A percentile compares a stretch with the other conserved stretches of the same genome.
These are phyloP conservation scores for Climacteris rufus DNA, from an alignment of 2,113 vertebrate species.

Conservation along the genomic window DNA sequence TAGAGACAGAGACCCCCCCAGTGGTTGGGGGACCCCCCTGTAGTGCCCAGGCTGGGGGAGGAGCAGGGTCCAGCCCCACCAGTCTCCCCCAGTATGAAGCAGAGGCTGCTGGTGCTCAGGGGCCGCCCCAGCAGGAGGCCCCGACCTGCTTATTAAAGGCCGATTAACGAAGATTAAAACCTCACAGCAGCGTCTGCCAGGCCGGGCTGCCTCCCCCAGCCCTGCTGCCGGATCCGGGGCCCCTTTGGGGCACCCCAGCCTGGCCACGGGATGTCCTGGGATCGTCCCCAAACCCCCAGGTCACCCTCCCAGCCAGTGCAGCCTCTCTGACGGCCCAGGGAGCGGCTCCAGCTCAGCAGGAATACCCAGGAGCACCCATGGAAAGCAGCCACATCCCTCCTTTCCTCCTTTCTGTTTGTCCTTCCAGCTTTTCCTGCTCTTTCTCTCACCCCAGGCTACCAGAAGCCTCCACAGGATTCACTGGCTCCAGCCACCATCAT, in stretches of 20 bases:
- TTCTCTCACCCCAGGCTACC: not conserved
- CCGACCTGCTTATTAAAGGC: not conserved
- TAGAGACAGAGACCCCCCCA: not conserved
- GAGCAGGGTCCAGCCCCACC: not conserved
- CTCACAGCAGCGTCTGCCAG: not conserved
- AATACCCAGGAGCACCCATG: fast-evolving
- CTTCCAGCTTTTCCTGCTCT: not conserved
- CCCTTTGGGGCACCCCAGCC: not conserved
- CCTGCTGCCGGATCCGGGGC: fast-evolving
- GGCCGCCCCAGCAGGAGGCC: not conserved
- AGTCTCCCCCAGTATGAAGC: fast-evolving
- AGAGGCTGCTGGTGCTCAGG: fast-evolving
- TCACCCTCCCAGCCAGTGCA: not conserved
- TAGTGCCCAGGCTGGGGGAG: fast-evolving
- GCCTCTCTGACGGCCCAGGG: fast-evolving
- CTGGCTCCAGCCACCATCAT: fast-evolving
- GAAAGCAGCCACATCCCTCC: fast-evolving
- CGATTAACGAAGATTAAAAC: slow-evolving; percentile 20
- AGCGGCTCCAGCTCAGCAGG: not conserved
- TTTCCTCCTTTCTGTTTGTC: fast-evolving
- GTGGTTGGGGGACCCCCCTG: fast-evolving
- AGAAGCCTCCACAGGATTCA: fast-evolving
- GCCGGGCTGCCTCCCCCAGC: not conserved
- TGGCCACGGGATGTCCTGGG: fast-evolving
- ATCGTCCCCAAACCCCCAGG: fast-evolving